These are phyloP conservation scores for Drosophila monieri DNA, from an alignment of 2,888 invertebrate genomes.

Conservation along the genomic window DNA sequence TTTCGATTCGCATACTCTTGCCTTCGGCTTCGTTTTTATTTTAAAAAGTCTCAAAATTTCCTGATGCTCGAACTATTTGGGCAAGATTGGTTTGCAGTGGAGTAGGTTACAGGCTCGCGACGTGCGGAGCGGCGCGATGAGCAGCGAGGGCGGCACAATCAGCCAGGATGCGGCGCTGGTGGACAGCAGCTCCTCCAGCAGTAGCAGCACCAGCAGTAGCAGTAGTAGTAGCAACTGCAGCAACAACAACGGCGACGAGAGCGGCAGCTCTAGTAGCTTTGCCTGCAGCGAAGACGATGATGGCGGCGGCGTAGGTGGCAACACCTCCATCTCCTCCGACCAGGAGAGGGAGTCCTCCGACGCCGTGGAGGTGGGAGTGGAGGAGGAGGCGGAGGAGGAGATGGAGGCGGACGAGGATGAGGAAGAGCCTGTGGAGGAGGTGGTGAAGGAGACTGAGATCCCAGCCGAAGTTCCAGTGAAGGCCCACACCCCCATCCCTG, in stretches of 20 bases:
- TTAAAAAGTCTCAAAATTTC: conserved; percentile 2
- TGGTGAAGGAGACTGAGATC: neutral
- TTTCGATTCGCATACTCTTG: neutral
- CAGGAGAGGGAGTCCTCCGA: neutral
- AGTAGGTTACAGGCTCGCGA: neutral
- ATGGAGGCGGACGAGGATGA: neutral
- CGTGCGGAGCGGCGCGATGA: neutral
- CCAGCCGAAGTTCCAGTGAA: too few relatives aligned
- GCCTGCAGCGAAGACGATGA: neutral
- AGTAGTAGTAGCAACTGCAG: neutral
- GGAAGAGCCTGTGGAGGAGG: neutral
- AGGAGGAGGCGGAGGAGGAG: neutral
- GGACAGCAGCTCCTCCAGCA: neutral
- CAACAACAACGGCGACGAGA: neutral
- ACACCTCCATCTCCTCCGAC: neutral
- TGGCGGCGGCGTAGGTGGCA: neutral
- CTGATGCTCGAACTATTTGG: neutral
- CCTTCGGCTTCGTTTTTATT: neutral
- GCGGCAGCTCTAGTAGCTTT: neutral
- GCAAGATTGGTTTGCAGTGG: conserved; percentile 1
- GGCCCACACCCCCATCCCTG: too few relatives aligned
- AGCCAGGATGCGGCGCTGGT: neutral
- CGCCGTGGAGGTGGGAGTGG: neutral
- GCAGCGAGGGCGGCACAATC: neutral
- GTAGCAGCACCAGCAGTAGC: neutral